A percentile compares a stretch with the other conserved stretches of the same genome.
Evolutionary conservation across 92 coral and sea anemone species (phyloP).

Genomic region (Actinostola sp.): DNA sequence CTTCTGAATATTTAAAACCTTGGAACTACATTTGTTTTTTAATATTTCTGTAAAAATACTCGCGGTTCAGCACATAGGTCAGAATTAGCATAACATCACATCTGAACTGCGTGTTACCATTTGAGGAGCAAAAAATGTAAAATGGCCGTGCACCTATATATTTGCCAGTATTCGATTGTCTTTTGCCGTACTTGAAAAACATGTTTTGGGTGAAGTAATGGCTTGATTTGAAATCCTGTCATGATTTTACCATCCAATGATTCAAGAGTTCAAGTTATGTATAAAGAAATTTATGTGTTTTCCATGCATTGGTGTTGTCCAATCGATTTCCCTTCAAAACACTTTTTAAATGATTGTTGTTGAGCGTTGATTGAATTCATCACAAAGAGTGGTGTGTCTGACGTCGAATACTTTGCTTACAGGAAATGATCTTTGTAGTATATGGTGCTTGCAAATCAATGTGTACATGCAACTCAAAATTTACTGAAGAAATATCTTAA

Average conservation of each 20-base stretch:
- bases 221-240: no score
- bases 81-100: conserved; percentile 39
- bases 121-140: conserved; percentile 16
- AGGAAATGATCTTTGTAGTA: neutral
- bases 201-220: neutral
- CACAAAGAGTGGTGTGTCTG: conserved; percentile 21
- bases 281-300: no score
- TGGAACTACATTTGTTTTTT: conserved; percentile 22
- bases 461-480: neutral
- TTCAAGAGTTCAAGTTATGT: neutral
- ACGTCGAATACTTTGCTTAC: neutral
- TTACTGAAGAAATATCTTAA: neutral
- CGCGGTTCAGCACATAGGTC: conserved; percentile 40
- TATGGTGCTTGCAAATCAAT: neutral
- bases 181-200: neutral
- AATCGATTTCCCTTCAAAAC: conserved; percentile 13
- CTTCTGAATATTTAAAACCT: conserved; percentile 11
- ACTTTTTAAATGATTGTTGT: conserved; percentile 22
- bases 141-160: conserved; percentile 5
- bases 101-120: conserved; percentile 19
- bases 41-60: conserved; percentile 26
- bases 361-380: conserved; percentile 33
- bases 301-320: neutral
- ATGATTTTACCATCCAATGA: neutral
- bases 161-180: neutral